Evolutionary conservation across 2,113 vertebrate species (phyloP), one percentile per base, ranked within the genome.

Genomic region (Cochlearius cochlearius): DNA sequence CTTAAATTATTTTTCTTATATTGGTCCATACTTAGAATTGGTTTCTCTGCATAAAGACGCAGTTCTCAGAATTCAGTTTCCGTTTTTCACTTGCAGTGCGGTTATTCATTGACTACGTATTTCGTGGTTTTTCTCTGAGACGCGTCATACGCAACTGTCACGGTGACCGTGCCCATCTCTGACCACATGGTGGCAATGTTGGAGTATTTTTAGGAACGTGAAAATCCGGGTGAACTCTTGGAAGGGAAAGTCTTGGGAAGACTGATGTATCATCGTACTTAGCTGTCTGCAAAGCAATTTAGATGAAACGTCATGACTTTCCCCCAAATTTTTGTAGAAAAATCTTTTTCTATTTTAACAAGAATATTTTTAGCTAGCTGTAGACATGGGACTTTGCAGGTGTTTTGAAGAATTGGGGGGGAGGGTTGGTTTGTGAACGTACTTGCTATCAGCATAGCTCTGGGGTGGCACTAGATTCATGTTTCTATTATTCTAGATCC

Each of bases 171-270:
- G 76, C 49, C n/a, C 21, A 2, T 12, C 74, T 38, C 58, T 34
- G 29, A 12, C 97, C 98, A 78, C 97, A 56, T 34, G 98, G 96
- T 96, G 98, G 98, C 98, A 96, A 74, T 95, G 87, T 97, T 63
- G 82, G 89, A 96, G 19, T 94, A 25, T 55, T 92, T 89, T 82
- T 88, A 53, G 85, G 73, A 76, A 55, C 12, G 3, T 5, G 15
- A 15, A 39, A 47, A 32, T 38, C 14, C 4, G 12, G 19, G 15
- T 27, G 66, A 16, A 50, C 10, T 34, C 50, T 12, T 8, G n/a
- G 17, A 7, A 19, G 20, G 23, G 59, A 25, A 34, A 22, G 13
- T 36, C 52, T 56, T 20, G 58, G 88, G 7, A 45, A 41, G n/a
- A 5, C 19, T 34, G 49, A 50, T 49, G 63, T 30, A 3, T 45